phyloP scores from a whole-genome alignment of 2,113 vertebrate genomes.

The Hirundichthys speculiger region DNA sequence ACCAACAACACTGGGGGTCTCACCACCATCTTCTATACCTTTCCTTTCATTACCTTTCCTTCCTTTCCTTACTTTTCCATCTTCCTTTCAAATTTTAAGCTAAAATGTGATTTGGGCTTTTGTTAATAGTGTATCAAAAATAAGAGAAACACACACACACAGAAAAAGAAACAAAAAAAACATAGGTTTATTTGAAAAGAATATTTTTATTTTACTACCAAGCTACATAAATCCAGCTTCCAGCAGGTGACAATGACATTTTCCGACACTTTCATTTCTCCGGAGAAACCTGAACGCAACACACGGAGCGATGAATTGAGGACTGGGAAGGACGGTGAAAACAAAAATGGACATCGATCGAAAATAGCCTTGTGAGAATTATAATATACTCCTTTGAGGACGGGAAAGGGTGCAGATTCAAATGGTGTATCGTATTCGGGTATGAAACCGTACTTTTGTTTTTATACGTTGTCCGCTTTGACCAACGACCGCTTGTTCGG shows the following conservation, averaged over 20 bases:
- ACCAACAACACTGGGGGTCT: too few relatives aligned
- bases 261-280: slow-evolving; percentile 7
- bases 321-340: slow-evolving; percentile 52
- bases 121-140: too few relatives aligned
- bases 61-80: too few relatives aligned
- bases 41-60: too few relatives aligned
- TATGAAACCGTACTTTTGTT: not conserved
- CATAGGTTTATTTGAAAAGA: too few relatives aligned
- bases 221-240: too few relatives aligned
- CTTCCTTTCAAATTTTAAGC: too few relatives aligned
- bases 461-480: slow-evolving; percentile 2
- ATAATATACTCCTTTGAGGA: accelerated
- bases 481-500: slow-evolving; percentile 15
- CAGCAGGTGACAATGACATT: slow-evolving; percentile 5
- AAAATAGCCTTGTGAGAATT: slow-evolving; percentile 33
- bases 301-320: slow-evolving; percentile 38
- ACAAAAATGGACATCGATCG: slow-evolving; percentile 46
- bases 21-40: too few relatives aligned
- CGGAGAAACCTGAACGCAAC: slow-evolving; percentile 55
- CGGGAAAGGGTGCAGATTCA: accelerated
- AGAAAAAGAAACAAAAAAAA: too few relatives aligned
- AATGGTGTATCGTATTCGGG: not conserved
- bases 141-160: too few relatives aligned
- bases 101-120: too few relatives aligned
- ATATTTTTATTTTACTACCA: too few relatives aligned